These are phyloP conservation scores for Peromyscus leucopus DNA, from an alignment of 2,113 vertebrate genomes.

Conservation along the genomic window DNA sequence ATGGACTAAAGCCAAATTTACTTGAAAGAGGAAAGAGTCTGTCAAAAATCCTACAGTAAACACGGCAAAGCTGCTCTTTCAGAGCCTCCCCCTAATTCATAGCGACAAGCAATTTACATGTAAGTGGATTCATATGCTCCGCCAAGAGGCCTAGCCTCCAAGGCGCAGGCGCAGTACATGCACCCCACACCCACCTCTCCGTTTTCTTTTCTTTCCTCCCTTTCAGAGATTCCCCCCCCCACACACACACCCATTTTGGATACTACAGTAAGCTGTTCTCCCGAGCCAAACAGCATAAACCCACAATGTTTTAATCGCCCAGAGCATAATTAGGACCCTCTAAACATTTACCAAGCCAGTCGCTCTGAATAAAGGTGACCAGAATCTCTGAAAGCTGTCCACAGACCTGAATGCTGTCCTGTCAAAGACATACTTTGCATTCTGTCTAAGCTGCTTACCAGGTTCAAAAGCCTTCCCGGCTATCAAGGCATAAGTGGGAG, in stretches of 20 bases:
- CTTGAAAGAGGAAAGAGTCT: slow-evolving; percentile 95
- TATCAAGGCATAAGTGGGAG: slow-evolving; percentile 85
- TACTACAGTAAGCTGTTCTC: slow-evolving; percentile 76
- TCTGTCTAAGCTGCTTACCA: slow-evolving; percentile 77
- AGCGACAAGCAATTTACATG: slow-evolving; percentile 95
- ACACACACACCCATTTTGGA: slow-evolving; percentile 44
- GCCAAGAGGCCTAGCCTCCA: slow-evolving; percentile 86
- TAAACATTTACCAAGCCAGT: slow-evolving; percentile 87
- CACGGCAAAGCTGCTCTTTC: slow-evolving; percentile 92
- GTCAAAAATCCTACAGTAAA: slow-evolving; percentile 94
- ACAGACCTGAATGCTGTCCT: slow-evolving; percentile 75
- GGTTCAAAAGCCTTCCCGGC: slow-evolving; percentile 80
- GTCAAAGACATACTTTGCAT: slow-evolving; percentile 78
- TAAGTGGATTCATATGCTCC: slow-evolving; percentile 94
- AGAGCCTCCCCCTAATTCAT: slow-evolving; percentile 93
- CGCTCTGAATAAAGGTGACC: slow-evolving; percentile 83
- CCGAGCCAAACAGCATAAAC: slow-evolving; percentile 83
- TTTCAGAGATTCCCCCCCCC: slow-evolving; percentile 50
- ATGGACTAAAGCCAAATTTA: slow-evolving; percentile 93
- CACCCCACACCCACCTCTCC: neutral
- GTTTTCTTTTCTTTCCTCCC: slow-evolving; percentile 82
- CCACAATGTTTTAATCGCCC: slow-evolving; percentile 86
- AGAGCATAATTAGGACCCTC: slow-evolving; percentile 84
- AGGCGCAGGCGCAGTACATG: neutral
- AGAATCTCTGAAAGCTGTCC: slow-evolving; percentile 81